Conservation (phyloP, 2,888 invertebrate species). For the Halictus ligatus region DNA sequence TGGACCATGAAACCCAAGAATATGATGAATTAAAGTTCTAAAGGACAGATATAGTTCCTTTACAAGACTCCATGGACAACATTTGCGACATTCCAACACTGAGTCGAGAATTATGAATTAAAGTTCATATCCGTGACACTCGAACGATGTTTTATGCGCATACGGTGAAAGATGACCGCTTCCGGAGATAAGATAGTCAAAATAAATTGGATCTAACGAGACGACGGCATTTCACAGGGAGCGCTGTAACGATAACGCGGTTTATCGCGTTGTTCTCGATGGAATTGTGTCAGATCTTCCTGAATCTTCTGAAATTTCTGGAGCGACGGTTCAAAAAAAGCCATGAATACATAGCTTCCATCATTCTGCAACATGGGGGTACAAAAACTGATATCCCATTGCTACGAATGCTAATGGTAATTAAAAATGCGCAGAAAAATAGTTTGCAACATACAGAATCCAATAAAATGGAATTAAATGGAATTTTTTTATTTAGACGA, state of each 20-base stretch:
- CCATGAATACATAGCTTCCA: neutral
- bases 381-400: neutral
- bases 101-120: neutral
- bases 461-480: no score
- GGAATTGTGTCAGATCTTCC: neutral
- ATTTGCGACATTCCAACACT: neutral
- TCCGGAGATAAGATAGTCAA: slow-evolving; percentile 45
- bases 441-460: no score
- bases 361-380: neutral
- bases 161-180: neutral
- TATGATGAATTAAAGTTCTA: neutral
- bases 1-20: neutral
- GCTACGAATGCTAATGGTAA: no score
- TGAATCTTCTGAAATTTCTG: neutral
- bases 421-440: no score
- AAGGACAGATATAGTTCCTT: neutral
- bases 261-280: slow-evolving; percentile 39
- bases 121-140: slow-evolving; percentile 2
- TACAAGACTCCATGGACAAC: neutral
- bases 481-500: no score
- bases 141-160: neutral
- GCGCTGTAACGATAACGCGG: slow-evolving; percentile 13
- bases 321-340: neutral
- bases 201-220: slow-evolving; percentile 49
- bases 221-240: slow-evolving; percentile 28